These are phyloP conservation scores for Pseudopleuronectes americanus DNA, from an alignment of 2,797 vertebrate species.

Conservation along the genomic window DNA sequence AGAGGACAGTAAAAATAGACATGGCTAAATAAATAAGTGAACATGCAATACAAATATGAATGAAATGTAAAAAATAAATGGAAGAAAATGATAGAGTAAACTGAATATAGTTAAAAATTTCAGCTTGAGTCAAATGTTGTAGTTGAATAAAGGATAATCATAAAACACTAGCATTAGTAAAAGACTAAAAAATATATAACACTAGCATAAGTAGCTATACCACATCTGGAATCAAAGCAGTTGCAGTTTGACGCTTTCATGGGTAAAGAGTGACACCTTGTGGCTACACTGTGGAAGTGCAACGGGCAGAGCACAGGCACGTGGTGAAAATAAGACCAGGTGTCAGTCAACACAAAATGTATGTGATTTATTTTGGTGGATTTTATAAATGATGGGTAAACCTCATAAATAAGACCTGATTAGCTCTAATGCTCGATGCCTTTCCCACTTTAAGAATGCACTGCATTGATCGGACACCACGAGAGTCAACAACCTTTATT, in stretches of 20 bases:
- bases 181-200: not conserved
- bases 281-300: conserved; percentile 45
- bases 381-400: not conserved
- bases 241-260: not conserved
- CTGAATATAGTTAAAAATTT: not conserved
- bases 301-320: not conserved
- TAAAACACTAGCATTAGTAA: too few relatives aligned
- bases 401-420: not conserved
- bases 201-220: not conserved
- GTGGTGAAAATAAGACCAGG: too few relatives aligned
- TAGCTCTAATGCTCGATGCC: not conserved
- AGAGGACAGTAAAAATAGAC: too few relatives aligned
- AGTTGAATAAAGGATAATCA: too few relatives aligned
- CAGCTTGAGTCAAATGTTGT: too few relatives aligned
- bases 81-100: not conserved
- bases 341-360: not conserved
- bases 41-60: not conserved
- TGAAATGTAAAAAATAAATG: too few relatives aligned
- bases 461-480: conserved; percentile 53
- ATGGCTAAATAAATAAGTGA: too few relatives aligned
- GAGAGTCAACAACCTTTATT: conserved; percentile 90
- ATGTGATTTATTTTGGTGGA: not conserved
- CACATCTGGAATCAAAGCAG: not conserved
- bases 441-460: not conserved
- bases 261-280: conserved; percentile 57